These are phyloP conservation scores for Stomatorhinus ivindoensis DNA, from an alignment of 2,113 vertebrate species.

Conservation along the genomic window DNA sequence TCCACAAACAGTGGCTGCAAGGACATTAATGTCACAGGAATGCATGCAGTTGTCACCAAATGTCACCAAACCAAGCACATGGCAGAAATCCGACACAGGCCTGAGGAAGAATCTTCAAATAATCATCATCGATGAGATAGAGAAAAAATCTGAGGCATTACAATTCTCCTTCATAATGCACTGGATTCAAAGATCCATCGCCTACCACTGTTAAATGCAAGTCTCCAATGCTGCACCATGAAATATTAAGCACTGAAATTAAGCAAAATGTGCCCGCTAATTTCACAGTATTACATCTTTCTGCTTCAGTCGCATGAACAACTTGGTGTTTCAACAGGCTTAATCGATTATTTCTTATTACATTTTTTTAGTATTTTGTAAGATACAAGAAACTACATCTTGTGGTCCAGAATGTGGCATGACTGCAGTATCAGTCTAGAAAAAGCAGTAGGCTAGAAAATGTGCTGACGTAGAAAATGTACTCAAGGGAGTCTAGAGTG, in stretches of 20 bases:
- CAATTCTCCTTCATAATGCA: neutral
- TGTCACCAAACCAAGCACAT: neutral
- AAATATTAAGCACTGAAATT: slow-evolving; percentile 20
- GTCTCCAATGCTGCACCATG: slow-evolving; percentile 10
- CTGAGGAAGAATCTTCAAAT: neutral
- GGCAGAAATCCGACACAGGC: neutral
- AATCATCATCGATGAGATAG: neutral
- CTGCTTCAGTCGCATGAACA: slow-evolving; percentile 16
- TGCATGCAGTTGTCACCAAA: neutral
- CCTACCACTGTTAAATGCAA: slow-evolving; percentile 5
- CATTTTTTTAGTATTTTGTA: slow-evolving; percentile 7
- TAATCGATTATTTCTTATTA: slow-evolving; percentile 17
- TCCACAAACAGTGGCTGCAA: neutral
- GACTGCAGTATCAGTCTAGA: neutral
- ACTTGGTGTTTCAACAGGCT: neutral
- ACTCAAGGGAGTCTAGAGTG: neutral
- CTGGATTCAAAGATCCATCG: neutral
- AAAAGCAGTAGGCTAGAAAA: neutral
- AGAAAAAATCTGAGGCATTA: neutral
- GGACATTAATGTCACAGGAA: neutral
- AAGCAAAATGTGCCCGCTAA: slow-evolving; percentile 12
- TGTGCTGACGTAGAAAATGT: neutral
- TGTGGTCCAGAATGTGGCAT: neutral
- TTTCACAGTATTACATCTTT: slow-evolving; percentile 12
- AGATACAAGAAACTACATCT: neutral